Evolutionary conservation across 2,888 invertebrate genomes (phyloP).

Genomic region (Phyto melanocephala): DNA sequence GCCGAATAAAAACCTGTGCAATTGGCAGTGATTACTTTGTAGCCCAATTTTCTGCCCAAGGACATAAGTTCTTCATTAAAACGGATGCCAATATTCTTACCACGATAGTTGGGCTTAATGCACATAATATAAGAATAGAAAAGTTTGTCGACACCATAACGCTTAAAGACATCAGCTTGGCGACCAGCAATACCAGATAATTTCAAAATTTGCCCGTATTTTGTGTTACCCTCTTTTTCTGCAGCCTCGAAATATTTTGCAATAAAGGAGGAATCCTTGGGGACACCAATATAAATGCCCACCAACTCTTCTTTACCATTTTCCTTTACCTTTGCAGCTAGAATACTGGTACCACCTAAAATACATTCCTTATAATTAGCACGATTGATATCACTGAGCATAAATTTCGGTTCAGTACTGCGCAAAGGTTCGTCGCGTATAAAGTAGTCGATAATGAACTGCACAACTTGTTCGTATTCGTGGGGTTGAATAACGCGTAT

Average conservation of each 20-base stretch:
- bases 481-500: conserved; percentile 21
- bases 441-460: conserved; percentile 28
- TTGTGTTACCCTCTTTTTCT: conserved; percentile 12
- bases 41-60: conserved; percentile 31
- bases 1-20: conserved; percentile 46
- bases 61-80: conserved; percentile 26
- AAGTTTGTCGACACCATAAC: conserved; percentile 30
- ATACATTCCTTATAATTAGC: conserved; percentile 15
- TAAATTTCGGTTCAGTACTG: conserved; percentile 6
- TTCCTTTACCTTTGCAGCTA: conserved; percentile 24
- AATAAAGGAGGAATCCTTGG: conserved; percentile 9
- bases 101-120: conserved; percentile 14
- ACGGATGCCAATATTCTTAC: conserved; percentile 32
- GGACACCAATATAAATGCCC: conserved; percentile 2
- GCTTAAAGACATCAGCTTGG: conserved; percentile 38
- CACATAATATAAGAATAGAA: conserved; percentile 29
- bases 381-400: background rate
- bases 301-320: conserved; percentile 29
- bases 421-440: conserved; percentile 29
- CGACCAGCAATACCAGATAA: conserved; percentile 21
- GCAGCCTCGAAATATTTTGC: conserved; percentile 6
- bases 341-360: conserved; percentile 10
- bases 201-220: conserved; percentile 30
- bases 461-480: conserved; percentile 14
- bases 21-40: conserved; percentile 9